These are phyloP conservation scores for Pelochelys cantorii DNA, from an alignment of 2,797 vertebrate genomes.

Conservation along the genomic window DNA sequence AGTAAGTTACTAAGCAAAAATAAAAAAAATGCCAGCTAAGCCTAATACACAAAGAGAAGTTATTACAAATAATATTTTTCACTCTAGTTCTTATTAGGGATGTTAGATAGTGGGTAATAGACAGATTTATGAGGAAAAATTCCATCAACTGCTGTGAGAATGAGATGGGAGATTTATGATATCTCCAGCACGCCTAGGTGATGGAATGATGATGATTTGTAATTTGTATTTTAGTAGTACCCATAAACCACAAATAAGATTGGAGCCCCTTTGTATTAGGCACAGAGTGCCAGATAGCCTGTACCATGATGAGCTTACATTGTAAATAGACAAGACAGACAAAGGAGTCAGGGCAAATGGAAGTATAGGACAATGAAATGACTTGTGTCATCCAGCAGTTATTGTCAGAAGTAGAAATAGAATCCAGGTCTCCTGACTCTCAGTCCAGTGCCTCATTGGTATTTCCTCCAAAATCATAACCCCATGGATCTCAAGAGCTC, in stretches of 20 bases:
- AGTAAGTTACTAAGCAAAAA: too few species aligned
- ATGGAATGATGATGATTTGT: not conserved
- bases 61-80: too few species aligned
- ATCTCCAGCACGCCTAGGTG: not conserved
- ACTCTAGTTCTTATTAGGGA: too few species aligned
- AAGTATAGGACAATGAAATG: not conserved
- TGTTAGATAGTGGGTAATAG: too few species aligned
- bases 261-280: not conserved
- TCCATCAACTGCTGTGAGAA: not conserved
- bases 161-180: constrained; percentile 20
- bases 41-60: too few species aligned
- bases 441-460: not conserved
- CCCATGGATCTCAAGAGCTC: not conserved
- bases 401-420: not conserved
- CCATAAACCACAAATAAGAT: not conserved
- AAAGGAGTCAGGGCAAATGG: not conserved
- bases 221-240: too few species aligned
- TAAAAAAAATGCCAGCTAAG: too few species aligned
- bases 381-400: not conserved
- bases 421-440: too few species aligned
- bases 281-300: not conserved
- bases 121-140: not conserved
- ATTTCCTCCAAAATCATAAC: not conserved
- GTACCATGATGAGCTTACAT: not conserved
- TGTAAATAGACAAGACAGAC: not conserved